Base-by-base conservation (phyloP, 1,140 invertebrate species). In the Leptinotarsa undecemlineata region DNA sequence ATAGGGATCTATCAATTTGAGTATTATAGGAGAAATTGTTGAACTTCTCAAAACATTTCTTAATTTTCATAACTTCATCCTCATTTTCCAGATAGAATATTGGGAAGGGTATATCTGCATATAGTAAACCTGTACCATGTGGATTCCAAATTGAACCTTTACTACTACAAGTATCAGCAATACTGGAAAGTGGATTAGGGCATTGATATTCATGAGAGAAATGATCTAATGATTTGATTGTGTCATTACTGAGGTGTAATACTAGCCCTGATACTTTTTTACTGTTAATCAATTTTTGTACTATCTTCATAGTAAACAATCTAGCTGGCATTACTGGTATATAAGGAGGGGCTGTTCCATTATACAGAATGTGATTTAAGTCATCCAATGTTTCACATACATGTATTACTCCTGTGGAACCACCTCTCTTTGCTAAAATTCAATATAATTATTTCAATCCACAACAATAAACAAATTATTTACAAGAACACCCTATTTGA, bases 401-500 rank as follows among this genome's bases (percentile, higher is more conserved):
- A 81, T 97, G 94, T 19, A 98, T 86, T 13, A 95, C 92, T 47
- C 96, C 96, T 21, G 95, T 92, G 78, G 94, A 94, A 14, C 96
- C 96, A 70, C 86, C 87, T 71, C 87, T 85, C 71, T 86, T 85
- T 19, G 90, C 92, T 92, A 77, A 63, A 87, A 86, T 89, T 62
- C 13, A 14, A 61, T 73, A 74, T 13, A 23, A 68, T 62, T 68
- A 42, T 64, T 57, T 61, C 51, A 73, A 71, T 3, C 68, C 48
- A 74, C 15, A 70, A 75, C 74, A 70, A 60, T 47, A 51, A 78
- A 11, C 61, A n/a, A 20, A 48, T 42, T 80, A 90, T 90, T 91
- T 89, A 95, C 94, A 96, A 51, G 93, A 91, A 86, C 96, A 98
- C 73, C 96, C 96, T 82, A 94, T 92, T 85, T 97, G 94, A 88